These are phyloP conservation scores for Diadumene lineata DNA, from an alignment of 92 coral and sea anemone species.

Conservation along the genomic window DNA sequence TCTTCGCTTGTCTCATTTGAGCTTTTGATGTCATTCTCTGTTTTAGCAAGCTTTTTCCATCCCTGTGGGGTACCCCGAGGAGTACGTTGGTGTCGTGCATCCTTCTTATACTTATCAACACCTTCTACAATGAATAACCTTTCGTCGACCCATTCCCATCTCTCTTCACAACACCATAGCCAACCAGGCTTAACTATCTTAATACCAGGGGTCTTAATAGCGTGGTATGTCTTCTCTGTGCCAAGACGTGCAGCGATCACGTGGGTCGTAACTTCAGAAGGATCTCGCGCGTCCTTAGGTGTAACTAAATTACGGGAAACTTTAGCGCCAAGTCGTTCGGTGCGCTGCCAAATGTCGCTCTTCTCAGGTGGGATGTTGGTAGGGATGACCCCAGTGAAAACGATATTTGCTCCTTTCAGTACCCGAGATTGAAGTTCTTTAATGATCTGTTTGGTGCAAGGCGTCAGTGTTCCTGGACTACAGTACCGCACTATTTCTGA, in stretches of 20 bases:
- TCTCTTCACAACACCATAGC: slow-evolving; percentile 91
- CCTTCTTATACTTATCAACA: slow-evolving; percentile 73
- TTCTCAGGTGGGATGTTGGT: slow-evolving; percentile 80
- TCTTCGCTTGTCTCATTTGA: background rate
- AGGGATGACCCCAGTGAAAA: slow-evolving; percentile 96
- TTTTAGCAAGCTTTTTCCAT: slow-evolving; percentile 24
- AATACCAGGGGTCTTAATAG: slow-evolving; percentile 75
- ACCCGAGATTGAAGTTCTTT: slow-evolving; percentile 69
- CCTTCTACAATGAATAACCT: slow-evolving; percentile 90
- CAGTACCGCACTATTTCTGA: slow-evolving; percentile 59
- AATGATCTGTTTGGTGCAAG: slow-evolving; percentile 79
- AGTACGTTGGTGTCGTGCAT: slow-evolving; percentile 59
- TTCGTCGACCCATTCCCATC: slow-evolving; percentile 99
- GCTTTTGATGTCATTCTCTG: slow-evolving; percentile 3
- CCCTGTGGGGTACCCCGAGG: slow-evolving; percentile 79
- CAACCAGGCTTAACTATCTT: slow-evolving; percentile 90
- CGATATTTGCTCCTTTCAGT: slow-evolving; percentile 77
- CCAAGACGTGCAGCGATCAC: slow-evolving; percentile 96
- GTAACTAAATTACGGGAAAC: slow-evolving; percentile 63
- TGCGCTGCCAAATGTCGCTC: slow-evolving; percentile 86
- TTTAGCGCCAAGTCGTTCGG: slow-evolving; percentile 82
- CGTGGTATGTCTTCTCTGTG: slow-evolving; percentile 92
- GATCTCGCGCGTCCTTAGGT: slow-evolving; percentile 59
- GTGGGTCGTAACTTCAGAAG: slow-evolving; percentile 82
- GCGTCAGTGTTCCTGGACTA: slow-evolving; percentile 62